Base-by-base conservation (phyloP, 2,113 vertebrate genomes). In the Dasypus novemcinctus region DNA sequence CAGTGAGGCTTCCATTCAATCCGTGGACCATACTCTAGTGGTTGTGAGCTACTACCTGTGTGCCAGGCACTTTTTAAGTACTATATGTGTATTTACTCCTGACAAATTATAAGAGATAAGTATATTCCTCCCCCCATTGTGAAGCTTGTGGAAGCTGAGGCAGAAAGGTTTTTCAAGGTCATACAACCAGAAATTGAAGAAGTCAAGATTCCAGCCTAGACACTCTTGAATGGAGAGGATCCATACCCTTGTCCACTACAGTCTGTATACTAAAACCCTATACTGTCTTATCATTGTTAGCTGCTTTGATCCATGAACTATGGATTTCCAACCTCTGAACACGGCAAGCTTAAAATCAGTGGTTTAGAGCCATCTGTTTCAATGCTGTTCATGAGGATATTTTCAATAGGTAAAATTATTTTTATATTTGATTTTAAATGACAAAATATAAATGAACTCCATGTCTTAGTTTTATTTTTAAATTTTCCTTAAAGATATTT, bases 371-470 rank as follows among this genome's bases (percentile, higher is more conserved):
- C 33, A 72, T n/a, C 61, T 33, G 20, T 82, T 91, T 82, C 10
- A 85, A n/a, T 85, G 68, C 68, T 57, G 21, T 33, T 89, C 49
- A 27, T 15, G 72, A n/a, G 7, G 38, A 18, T 25, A 1, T 21
- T 92, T 76, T 90, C 36, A 46, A 49, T 63, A 75, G 66, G 11
- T 21, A 72, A 68, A 81, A 41, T 80, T 75, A 81, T 68, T 86
- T 95, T 78, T 17, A 72, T 74, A 31, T 72, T 79, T 90, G 78
- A 72, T 15, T n/a, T 61, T 71, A 81, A 64, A n/a, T 80, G 46
- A 25, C 38, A 74, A 66, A 38, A 69, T 78, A 27, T 68, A 36
- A n/a, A 91, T 78, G 31, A 82, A 66, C 59, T 79, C 83, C 10
- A 41, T 75, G n/a, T 72, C 31, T 49, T 52, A 20, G 18, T 46